Conservation (phyloP, 2,113 vertebrate genomes). For the Geothlypis trichas region DNA sequence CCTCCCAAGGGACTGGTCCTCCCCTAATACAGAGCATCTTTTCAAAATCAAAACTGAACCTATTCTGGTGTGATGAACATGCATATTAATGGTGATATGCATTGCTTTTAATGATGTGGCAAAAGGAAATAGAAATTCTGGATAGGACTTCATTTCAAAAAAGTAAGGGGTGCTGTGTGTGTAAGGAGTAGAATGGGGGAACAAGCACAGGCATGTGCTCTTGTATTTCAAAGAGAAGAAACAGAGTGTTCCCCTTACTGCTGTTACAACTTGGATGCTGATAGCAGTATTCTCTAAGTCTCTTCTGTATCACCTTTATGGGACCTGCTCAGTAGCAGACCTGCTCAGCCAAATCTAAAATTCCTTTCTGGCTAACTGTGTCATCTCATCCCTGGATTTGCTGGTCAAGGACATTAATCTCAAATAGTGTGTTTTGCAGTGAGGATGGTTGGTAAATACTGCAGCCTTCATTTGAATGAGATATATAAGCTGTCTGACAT, state of each 20-base stretch:
- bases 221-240: background rate
- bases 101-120: background rate
- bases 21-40: background rate
- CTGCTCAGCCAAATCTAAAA: background rate
- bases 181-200: background rate
- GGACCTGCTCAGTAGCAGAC: background rate
- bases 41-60: background rate
- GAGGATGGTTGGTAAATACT: background rate
- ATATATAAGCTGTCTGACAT: background rate
- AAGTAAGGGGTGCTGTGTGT: background rate
- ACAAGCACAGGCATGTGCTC: background rate
- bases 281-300: background rate
- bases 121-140: background rate
- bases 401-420: background rate
- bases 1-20: background rate
- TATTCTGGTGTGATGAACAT: background rate
- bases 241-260: background rate
- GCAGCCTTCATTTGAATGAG: background rate
- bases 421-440: background rate
- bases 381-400: background rate
- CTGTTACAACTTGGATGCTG: background rate
- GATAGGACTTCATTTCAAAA: background rate
- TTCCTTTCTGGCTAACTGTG: background rate
- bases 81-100: background rate
- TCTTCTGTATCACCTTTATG: background rate